These are phyloP conservation scores for Nasonia vitripennis DNA, from an alignment of 1,140 invertebrate species.

Conservation along the genomic window DNA sequence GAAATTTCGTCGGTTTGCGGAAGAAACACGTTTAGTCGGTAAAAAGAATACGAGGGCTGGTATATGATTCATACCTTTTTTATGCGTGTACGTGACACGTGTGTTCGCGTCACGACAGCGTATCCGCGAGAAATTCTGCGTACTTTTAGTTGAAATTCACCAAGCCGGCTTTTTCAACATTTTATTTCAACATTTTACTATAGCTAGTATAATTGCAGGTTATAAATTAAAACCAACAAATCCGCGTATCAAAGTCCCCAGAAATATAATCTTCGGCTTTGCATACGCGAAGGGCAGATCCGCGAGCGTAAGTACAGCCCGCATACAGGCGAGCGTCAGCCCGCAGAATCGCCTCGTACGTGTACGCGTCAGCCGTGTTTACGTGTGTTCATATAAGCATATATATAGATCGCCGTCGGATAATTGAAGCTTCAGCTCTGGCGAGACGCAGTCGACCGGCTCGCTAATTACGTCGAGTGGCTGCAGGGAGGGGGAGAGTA, in stretches of 20 bases:
- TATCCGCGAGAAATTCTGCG: too few species aligned
- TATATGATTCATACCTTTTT: not conserved
- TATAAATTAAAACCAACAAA: too few species aligned
- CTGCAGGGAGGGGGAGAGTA: not conserved
- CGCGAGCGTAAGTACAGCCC: too few species aligned
- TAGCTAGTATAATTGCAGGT: too few species aligned
- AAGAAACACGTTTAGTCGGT: too few species aligned
- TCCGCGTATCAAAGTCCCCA: not conserved
- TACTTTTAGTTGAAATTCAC: too few species aligned
- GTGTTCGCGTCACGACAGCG: too few species aligned
- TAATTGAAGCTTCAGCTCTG: not conserved
- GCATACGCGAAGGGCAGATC: not conserved
- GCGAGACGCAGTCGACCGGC: not conserved
- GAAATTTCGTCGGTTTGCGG: too few species aligned
- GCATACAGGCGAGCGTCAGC: not conserved
- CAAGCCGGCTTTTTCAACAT: too few species aligned
- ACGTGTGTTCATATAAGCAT: not conserved
- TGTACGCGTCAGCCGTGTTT: not conserved
- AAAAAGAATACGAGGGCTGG: too few species aligned
- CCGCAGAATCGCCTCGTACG: too few species aligned
- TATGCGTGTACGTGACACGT: not conserved
- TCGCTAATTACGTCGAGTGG: conserved; percentile 37
- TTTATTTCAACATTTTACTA: too few species aligned
- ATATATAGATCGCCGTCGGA: not conserved
- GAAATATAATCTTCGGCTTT: not conserved